Base-by-base conservation (phyloP, 2,888 invertebrate genomes). In the Bruchidius siliquastri region DNA sequence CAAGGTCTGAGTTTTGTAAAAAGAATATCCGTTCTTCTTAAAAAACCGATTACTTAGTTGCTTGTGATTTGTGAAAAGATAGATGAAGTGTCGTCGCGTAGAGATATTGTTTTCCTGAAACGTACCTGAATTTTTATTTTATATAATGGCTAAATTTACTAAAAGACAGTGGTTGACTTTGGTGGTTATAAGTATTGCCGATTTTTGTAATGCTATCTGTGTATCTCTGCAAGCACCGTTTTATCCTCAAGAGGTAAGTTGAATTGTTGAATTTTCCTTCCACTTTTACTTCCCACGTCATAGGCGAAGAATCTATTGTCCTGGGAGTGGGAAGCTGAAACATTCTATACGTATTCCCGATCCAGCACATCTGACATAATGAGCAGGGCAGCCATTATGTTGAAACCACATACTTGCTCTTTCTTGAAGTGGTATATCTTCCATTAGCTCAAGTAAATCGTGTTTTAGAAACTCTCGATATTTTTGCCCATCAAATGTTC, bases 191-290 rank as follows among this genome's bases (percentile, higher is more conserved):
- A 92, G 94, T 30, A 90, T 94, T 77, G 93, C 94, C 20, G 94
- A 95, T 86, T 94, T 95, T 86, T 94, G 93, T 81, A 94, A 94
- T 84, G 95, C 95, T 1, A 91, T 95, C 77, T 94, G 94, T 85
- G 94, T 95, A 0, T 94, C 95, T 0, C 86, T 95, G 0, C 95
- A 95, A 83, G 95, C 95, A 0, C 95, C 95, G 0, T 95, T 96
- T 85, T 96, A 95, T 84, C 95, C 95, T 0, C 89, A 90, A 82
- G 95, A 95, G 91, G 94, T 94, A 87, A 88, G 90, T 76, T n/a
- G 71, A 49, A 8, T n/a, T n/a, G n/a, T n/a, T n/a, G n/a, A n/a
- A n/a, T 67, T 26, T 72, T 22, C n/a, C 67, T 68, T 68, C 21
- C 68, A 68, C 68, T 2, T 68, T 67, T 13, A n/a, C 20, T 68